A percentile compares a stretch with the other conserved stretches of the same genome.
These are phyloP conservation scores for Bombus cullumanus DNA, from an alignment of 1,140 invertebrate genomes.

Conservation along the genomic window DNA sequence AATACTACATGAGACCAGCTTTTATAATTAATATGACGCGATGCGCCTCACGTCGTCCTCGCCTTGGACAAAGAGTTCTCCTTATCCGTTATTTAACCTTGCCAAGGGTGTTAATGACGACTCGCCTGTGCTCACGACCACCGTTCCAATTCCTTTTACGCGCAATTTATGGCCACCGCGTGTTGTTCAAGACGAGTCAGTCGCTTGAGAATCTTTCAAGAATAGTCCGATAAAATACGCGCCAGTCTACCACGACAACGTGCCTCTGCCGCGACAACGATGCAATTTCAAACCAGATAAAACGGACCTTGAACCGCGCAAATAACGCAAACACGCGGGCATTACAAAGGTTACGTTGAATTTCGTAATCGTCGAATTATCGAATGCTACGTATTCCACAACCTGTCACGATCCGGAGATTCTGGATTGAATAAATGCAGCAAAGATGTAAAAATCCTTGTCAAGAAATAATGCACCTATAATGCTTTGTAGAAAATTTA, in stretches of 20 bases:
- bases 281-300: conserved; percentile 23
- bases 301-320: not conserved
- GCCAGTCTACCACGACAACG: not conserved
- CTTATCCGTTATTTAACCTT: conserved; percentile 53
- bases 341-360: not conserved
- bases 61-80: conserved; percentile 28
- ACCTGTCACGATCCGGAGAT: too few species aligned
- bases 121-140: not conserved
- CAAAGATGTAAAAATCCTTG: too few species aligned
- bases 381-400: not conserved
- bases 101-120: conserved; percentile 38
- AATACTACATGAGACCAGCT: not conserved
- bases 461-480: too few species aligned
- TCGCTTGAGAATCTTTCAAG: too few species aligned
- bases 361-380: not conserved
- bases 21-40: conserved; percentile 28
- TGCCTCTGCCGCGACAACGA: not conserved
- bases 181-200: not conserved
- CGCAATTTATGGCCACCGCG: conserved; percentile 15
- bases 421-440: not conserved
- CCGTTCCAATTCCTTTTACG: conserved; percentile 48
- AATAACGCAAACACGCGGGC: not conserved
- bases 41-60: conserved; percentile 26
- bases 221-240: not conserved
- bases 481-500: too few species aligned